Evolutionary conservation across 2,797 vertebrate species (phyloP).

Genomic region (Danio jaintianensis): DNA sequence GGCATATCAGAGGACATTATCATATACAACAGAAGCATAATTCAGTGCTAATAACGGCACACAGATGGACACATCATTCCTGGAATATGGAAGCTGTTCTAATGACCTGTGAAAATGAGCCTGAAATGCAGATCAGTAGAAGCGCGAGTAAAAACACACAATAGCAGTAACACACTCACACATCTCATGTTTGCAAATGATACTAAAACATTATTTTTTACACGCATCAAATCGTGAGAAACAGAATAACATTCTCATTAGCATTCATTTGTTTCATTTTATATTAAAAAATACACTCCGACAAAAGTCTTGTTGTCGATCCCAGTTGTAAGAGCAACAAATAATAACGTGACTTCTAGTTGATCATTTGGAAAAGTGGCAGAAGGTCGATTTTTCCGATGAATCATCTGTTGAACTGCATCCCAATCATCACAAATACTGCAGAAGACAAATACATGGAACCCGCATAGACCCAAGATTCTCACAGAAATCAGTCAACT

Average conservation of each 20-base stretch:
- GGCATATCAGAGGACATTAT: conserved; percentile 40
- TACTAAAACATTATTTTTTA: neutral
- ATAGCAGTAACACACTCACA: neutral
- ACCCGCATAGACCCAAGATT: too few relatives aligned
- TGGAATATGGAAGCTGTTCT: conserved; percentile 35
- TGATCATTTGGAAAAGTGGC: too few relatives aligned
- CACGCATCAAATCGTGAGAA: neutral
- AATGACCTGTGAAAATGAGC: conserved; percentile 45
- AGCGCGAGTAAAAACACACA: conserved; percentile 22
- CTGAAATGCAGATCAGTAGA: conserved; percentile 41
- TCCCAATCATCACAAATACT: too few relatives aligned
- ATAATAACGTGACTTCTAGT: too few relatives aligned
- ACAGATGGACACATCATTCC: conserved; percentile 25
- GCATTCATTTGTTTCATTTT: neutral
- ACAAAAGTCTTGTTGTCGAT: too few relatives aligned
- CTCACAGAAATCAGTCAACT: too few relatives aligned
- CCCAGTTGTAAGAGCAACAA: too few relatives aligned
- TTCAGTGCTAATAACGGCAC: conserved; percentile 24
- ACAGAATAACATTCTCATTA: neutral
- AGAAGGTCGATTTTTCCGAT: too few relatives aligned
- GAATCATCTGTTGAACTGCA: too few relatives aligned
- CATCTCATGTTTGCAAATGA: neutral
- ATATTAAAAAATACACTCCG: neutral
- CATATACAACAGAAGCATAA: conserved; percentile 35
- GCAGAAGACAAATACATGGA: too few relatives aligned